Evolutionary conservation across 2,797 vertebrate species (phyloP).

Genomic region (Anguilla marmorata): DNA sequence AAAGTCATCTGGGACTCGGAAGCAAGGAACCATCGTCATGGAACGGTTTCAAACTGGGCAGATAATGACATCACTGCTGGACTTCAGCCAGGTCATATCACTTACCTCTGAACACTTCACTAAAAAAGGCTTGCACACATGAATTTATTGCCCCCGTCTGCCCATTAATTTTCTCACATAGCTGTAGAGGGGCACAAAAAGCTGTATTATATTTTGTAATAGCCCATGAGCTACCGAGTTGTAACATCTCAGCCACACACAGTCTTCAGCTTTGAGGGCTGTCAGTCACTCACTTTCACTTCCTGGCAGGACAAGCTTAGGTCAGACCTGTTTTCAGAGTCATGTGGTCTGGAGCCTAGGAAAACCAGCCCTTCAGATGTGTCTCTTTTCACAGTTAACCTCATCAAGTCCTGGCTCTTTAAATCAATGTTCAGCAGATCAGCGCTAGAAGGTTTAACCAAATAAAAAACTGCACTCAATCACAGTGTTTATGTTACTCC

Average conservation of each 20-base stretch:
- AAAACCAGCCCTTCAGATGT: not conserved
- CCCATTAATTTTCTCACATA: constrained; percentile 7
- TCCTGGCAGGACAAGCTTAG: not conserved
- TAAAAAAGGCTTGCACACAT: constrained; percentile 2
- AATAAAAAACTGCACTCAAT: not conserved
- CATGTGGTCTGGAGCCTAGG: not conserved
- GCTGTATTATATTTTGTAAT: constrained; percentile 15
- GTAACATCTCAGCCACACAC: constrained; percentile 1
- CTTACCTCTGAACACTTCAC: constrained; percentile 6
- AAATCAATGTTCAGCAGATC: constrained; percentile 1
- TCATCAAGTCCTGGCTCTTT: not conserved
- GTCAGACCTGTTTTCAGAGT: constrained; percentile 10
- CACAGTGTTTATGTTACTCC: not conserved
- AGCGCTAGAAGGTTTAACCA: not conserved
- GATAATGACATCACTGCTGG: constrained; percentile 27
- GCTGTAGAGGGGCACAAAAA: not conserved
- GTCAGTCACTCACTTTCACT: not conserved
- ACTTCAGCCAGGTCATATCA: constrained; percentile 1
- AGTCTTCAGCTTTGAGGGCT: not conserved
- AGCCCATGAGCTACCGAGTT: not conserved
- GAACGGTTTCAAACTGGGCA: constrained; percentile 25
- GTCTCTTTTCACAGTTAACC: not conserved
- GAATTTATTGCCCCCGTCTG: constrained; percentile 26
- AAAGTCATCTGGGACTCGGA: not conserved
- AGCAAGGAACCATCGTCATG: constrained; percentile 6